These are phyloP conservation scores for Argentina silus DNA, from an alignment of 2,797 vertebrate genomes.

Conservation along the genomic window DNA sequence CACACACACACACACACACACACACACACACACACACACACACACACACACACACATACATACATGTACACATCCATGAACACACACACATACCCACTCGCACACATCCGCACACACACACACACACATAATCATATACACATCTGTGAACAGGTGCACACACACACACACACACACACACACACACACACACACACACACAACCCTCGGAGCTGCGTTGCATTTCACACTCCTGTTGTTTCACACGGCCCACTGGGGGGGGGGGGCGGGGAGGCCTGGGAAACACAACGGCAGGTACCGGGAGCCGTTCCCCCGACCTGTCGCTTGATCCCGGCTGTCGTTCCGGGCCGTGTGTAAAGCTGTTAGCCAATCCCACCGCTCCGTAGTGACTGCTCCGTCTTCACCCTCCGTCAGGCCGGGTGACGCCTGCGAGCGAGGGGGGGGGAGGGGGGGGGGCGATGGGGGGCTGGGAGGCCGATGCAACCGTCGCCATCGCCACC, in stretches of 20 bases:
- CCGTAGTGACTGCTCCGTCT: slow-evolving; percentile 30
- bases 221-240: slow-evolving; percentile 36
- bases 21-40: neutral
- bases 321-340: slow-evolving; percentile 19
- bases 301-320: slow-evolving; percentile 37
- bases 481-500: neutral
- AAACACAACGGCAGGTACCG: slow-evolving; percentile 17
- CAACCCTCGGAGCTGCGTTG: slow-evolving; percentile 20
- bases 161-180: neutral
- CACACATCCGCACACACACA: slow-evolving; percentile 1
- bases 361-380: slow-evolving; percentile 41
- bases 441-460: too few species aligned
- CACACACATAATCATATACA: too few species aligned
- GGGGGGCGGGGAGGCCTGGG: slow-evolving; percentile 10
- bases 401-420: slow-evolving; percentile 37
- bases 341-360: slow-evolving; percentile 18
- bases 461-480: neutral
- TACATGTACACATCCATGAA: slow-evolving; percentile 8
- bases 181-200: slow-evolving; percentile 1
- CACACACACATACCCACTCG: slow-evolving; percentile 1
- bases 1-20: neutral
- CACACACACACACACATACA: neutral
- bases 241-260: slow-evolving; percentile 31
- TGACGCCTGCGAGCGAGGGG: slow-evolving; percentile 18
- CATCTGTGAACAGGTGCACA: too few species aligned